Evolutionary conservation across 2,113 vertebrate species (phyloP).

Genomic region (Chamaea fasciata): DNA sequence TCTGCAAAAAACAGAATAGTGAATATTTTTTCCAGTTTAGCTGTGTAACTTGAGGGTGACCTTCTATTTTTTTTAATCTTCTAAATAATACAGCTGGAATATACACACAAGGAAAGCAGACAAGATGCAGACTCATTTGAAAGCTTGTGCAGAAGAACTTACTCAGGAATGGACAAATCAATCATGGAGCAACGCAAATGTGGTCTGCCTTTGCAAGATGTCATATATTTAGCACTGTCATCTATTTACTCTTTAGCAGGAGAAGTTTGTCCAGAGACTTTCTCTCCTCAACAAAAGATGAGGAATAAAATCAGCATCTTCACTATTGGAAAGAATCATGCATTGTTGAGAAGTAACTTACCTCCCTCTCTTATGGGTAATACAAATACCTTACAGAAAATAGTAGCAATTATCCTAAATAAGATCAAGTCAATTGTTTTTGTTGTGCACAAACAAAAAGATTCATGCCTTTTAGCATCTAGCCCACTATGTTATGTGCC

Average conservation of each 20-base stretch:
- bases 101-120: not conserved
- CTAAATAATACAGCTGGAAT: not conserved
- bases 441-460: conserved; percentile 59
- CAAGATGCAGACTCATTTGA: not conserved
- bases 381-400: conserved; percentile 46
- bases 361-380: not conserved
- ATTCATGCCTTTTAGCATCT: conserved; percentile 45
- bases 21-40: not conserved
- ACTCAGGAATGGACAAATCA: not conserved
- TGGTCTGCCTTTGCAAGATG: not conserved
- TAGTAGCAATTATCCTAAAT: conserved; percentile 59
- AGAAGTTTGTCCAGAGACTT: not conserved
- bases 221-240: not conserved
- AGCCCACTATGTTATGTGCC: conserved; percentile 51
- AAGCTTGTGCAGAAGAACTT: not conserved
- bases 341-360: conserved; percentile 29
- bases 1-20: not conserved
- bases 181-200: not conserved
- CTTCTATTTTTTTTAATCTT: not conserved
- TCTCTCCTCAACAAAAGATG: not conserved
- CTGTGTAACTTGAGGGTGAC: not conserved
- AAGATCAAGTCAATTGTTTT: conserved; percentile 65
- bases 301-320: not conserved
- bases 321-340: conserved; percentile 8
- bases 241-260: not conserved